Percentiles rank a stretch among this genome's conserved stretches.
Conservation (phyloP, 2,797 vertebrate species). For the Poeciliopsis infans region DNA sequence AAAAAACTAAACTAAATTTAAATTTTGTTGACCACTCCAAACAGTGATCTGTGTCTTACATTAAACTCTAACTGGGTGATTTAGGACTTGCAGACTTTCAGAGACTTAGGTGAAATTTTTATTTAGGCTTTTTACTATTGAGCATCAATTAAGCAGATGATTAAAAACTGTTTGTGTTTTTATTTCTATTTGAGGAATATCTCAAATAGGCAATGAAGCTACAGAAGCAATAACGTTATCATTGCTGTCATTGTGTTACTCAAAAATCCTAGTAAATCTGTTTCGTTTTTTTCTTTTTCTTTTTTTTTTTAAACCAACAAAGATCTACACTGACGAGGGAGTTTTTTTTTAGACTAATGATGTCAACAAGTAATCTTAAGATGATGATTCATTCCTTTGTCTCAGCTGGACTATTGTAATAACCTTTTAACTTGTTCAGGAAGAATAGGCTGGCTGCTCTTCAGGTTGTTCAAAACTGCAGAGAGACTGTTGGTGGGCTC, state of each 20-base stretch:
- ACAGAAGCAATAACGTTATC: too few relatives aligned
- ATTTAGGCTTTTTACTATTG: too few relatives aligned
- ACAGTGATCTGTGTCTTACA: too few relatives aligned
- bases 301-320: too few relatives aligned
- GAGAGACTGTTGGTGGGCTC: not conserved
- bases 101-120: too few relatives aligned
- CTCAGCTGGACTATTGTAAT: not conserved
- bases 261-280: too few relatives aligned
- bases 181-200: not conserved
- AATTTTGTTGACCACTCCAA: not conserved
- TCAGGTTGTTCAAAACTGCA: not conserved
- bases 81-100: too few relatives aligned
- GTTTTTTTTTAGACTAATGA: not conserved
- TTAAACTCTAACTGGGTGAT: too few relatives aligned
- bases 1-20: not conserved
- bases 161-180: not conserved
- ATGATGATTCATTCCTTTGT: not conserved
- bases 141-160: not conserved
- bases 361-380: not conserved
- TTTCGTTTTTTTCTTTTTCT: too few relatives aligned
- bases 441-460: not conserved
- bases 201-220: too few relatives aligned
- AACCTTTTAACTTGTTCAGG: not conserved
- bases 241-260: too few relatives aligned
- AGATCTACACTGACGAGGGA: too few relatives aligned